Base-by-base conservation (phyloP, 2,888 invertebrate genomes). In the Beris morrisii region DNA sequence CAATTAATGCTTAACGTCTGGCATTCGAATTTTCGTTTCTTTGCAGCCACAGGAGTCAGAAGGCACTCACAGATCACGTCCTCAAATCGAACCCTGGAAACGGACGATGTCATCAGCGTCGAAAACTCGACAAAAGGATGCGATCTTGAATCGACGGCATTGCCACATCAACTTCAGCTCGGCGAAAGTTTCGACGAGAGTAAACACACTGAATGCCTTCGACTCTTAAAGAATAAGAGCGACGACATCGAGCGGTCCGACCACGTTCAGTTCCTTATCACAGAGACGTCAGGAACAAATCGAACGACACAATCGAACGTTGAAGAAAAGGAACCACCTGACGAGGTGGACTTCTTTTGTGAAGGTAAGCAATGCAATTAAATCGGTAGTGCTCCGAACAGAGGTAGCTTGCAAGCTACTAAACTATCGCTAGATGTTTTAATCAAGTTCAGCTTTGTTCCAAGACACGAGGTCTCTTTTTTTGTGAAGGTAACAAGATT, bases 261-360 rank as follows among this genome's bases (percentile, higher is more conserved):
- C 79, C 95, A 97, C 77, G 92, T 94, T 0, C 93, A 94, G 81
- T 97, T 95, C 79, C 85, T 94, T 67, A 96, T 96, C 75, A 93
- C 92, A 2, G 94, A 95, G 79, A 89, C 88, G 57, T 88, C 88
- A 0, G 88, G 87, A 22, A 85, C 87, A 52, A 87, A 89, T 0
- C 88, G 88, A 80, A 88, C 88, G 64, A 85, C 88, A 53, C 69
- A 72, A 45, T 69, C 72, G 22, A 55, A 56, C 28, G 71, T 73
- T 52, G 76, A 78, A 28, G 79, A 78, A 61, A 77, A 76, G 66
- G 78, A 78, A 63, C 74, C 74, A 59, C 73, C 73, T 68, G 80
- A 81, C 73, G 81, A 81, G 64, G 74, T 75, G 69, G 79, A 81
- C 70, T 77, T 78, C 68, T 73, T 79, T n/a, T 78, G 76, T 70